Conservation (phyloP, 2,113 vertebrate genomes). For the Pangasianodon hypophthalmus region DNA sequence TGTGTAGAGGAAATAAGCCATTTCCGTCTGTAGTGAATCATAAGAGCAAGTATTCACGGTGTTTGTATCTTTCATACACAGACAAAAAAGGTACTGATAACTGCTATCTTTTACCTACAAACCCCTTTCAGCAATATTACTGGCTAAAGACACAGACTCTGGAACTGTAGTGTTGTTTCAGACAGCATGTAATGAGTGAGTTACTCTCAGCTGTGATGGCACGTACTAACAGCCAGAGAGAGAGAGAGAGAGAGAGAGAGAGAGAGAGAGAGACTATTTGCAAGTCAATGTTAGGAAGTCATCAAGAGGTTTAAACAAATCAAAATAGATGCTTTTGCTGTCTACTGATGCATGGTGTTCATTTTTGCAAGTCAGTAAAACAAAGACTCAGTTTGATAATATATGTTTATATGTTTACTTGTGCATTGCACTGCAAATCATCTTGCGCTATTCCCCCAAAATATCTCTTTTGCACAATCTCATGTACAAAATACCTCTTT, state of each 20-base stretch:
- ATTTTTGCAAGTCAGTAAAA: not conserved
- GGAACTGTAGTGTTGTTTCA: not conserved
- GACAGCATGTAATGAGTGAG: not conserved
- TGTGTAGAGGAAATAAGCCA: not conserved
- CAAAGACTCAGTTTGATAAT: too few relatives aligned
- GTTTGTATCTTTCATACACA: not conserved
- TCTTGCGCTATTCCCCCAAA: too few relatives aligned
- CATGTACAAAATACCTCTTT: too few relatives aligned
- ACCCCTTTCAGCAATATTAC: not conserved
- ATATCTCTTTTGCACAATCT: too few relatives aligned
- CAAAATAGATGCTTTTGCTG: not conserved
- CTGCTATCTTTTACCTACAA: not conserved
- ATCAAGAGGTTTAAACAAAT: not conserved
- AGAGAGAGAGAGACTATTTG: slow-evolving; percentile 25
- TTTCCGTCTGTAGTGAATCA: not conserved
- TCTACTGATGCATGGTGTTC: slow-evolving; percentile 4
- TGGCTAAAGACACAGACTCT: not conserved
- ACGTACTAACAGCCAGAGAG: slow-evolving; percentile 2
- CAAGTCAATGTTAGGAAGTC: slow-evolving; percentile 28
- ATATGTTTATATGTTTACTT: too few relatives aligned
- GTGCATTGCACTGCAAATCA: too few relatives aligned
- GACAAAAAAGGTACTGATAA: not conserved
- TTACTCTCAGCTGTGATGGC: not conserved
- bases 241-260: not conserved
- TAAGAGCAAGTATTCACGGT: not conserved